Evolutionary conservation across 2,797 vertebrate species (phyloP), one percentile per base, ranked within the genome.

Genomic region (Pygocentrus nattereri): DNA sequence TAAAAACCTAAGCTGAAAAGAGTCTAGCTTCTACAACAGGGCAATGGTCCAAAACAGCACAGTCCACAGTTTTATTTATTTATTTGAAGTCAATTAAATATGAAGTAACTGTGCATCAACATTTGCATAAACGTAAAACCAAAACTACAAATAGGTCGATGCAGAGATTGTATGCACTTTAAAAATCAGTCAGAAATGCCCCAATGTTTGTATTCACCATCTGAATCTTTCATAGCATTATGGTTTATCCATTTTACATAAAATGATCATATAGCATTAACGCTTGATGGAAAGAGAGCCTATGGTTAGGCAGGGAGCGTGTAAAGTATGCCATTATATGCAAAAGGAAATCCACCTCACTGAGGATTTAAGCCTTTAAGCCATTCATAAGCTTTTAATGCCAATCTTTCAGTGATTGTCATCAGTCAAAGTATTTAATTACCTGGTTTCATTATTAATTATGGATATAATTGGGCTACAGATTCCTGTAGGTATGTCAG

Each of bases 371-470:
- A 25, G 38, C n/a, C 13, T 50, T 70, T 70, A 50, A 70, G 18
- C 13, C 68, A 70, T 49, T 50, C 7, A 70, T 70, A 50, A 70
- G n/a, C 44, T 30, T 27, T 70, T 10, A 70, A 71, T 52, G 27
- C 49, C n/a, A 12, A 21, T 76, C 54, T 41, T 38, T 62, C 56
- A 41, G 69, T 52, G 38, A 69, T 64, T 67, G 72, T 70, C 38
- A 11, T 76, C 71, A 49, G 11, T 84, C 41, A 23, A 49, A 4
- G 16, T 50, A 74, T 76, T 85, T 78, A 83, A 79, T 74, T 83
- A 74, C 47, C 27, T 70, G 68, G 8, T 62, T 77, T 4, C 68
- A 84, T 85, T 83, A 85, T 87, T 77, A 83, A 87, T 77, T 44
- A 64, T 52, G 11, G 27, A 80, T 83, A 70, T 83, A 83, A 82